Conservation (phyloP, 2,797 vertebrate genomes). For the Rhabdomys pumilio region DNA sequence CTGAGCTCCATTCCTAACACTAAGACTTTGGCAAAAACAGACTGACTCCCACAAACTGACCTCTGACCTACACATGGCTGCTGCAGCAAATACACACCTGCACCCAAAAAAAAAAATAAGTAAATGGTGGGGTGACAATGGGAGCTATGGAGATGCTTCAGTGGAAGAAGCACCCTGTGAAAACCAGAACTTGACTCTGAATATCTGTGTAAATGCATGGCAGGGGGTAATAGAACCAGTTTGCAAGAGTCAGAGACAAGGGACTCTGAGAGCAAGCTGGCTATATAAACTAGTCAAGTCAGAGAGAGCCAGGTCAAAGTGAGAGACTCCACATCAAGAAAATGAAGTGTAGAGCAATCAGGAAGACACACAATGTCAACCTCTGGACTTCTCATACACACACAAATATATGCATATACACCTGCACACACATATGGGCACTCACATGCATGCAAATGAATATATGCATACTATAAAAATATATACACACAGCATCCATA, state of each 20-base stretch:
- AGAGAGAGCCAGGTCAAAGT: neutral
- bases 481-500: too few species aligned
- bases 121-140: neutral
- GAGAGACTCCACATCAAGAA: neutral
- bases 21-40: neutral
- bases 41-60: neutral
- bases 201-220: too few species aligned
- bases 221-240: too few species aligned
- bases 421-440: neutral
- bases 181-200: neutral
- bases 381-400: neutral
- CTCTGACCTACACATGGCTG: too few species aligned
- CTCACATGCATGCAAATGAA: neutral
- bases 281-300: too few species aligned
- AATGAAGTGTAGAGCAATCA: neutral
- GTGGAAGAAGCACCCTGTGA: too few species aligned
- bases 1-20: neutral
- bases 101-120: neutral
- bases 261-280: accelerated
- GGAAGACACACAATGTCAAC: neutral
- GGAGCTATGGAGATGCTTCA: too few species aligned
- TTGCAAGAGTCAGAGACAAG: neutral
- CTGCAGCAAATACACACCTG: neutral
- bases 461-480: neutral
- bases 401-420: neutral